Percentiles rank a stretch among this genome's conserved stretches.
phyloP scores from a whole-genome alignment of 2,888 invertebrate genomes.

The Agrotis ipsilon region DNA sequence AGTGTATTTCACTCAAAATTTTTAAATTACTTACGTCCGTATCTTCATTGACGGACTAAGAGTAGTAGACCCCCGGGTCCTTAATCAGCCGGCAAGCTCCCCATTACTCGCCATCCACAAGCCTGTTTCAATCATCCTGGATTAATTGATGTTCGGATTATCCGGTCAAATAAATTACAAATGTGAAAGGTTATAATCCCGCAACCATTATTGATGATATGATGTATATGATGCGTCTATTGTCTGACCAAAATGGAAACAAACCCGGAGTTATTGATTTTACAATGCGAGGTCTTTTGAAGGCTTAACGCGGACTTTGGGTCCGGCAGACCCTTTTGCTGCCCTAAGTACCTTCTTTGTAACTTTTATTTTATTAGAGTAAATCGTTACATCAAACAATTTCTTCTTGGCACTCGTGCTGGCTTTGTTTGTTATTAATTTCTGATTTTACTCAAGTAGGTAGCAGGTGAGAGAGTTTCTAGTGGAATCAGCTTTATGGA shows the following conservation, averaged over 20 bases:
- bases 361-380: background rate
- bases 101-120: no score
- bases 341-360: constrained; percentile 7
- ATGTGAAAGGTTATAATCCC: background rate
- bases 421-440: background rate
- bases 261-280: background rate
- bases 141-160: background rate
- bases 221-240: no score
- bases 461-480: no score
- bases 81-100: no score
- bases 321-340: constrained; percentile 22
- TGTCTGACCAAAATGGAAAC: background rate
- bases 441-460: background rate
- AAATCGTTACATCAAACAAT: constrained; percentile 23
- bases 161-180: background rate
- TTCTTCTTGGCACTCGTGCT: background rate
- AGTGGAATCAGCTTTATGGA: no score
- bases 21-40: no score
- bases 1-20: no score
- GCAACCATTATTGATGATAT: constrained; percentile 7
- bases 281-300: constrained; percentile 20
- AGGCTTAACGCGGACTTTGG: constrained; percentile 11
- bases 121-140: background rate
- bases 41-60: no score
- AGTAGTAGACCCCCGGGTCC: no score